A percentile compares a stretch with the other conserved stretches of the same genome.
Conservation (phyloP, 2,113 vertebrate species). For the Puffinus mauretanicus region DNA sequence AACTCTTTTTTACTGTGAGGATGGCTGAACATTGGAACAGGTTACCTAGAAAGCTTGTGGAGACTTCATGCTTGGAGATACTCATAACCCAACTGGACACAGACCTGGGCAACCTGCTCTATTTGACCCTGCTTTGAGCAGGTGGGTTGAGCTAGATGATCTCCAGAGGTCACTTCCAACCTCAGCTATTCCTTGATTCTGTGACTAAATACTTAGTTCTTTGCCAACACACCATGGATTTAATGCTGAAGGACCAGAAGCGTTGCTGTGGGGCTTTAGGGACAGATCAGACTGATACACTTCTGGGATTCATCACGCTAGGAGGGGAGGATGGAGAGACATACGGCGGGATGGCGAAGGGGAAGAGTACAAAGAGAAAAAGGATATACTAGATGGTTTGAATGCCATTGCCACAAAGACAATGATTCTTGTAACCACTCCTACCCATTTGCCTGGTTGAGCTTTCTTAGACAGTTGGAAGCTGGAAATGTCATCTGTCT, state of each 20-base stretch:
- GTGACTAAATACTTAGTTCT: background rate
- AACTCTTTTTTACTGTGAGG: background rate
- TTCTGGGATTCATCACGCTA: fast-evolving
- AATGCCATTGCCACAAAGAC: background rate
- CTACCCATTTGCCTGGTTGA: background rate
- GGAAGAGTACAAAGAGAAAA: background rate
- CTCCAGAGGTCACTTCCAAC: background rate
- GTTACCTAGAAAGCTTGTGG: background rate
- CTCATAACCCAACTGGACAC: background rate
- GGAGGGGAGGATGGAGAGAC: background rate
- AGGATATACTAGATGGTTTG: background rate
- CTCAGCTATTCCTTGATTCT: background rate
- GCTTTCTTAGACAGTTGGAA: background rate
- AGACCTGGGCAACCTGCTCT: background rate
- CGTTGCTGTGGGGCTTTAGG: background rate
- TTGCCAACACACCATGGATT: background rate
- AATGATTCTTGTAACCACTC: background rate
- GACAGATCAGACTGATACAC: no score
- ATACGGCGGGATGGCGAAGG: fast-evolving
- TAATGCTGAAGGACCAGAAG: background rate
- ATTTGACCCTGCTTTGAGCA: background rate
- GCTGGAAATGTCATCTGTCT: background rate
- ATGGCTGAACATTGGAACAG: background rate
- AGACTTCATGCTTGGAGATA: background rate
- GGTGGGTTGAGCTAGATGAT: background rate